Evolutionary conservation across 2,797 vertebrate species (phyloP), one percentile per base, ranked within the genome.

Genomic region (Enteromius treurensis): DNA sequence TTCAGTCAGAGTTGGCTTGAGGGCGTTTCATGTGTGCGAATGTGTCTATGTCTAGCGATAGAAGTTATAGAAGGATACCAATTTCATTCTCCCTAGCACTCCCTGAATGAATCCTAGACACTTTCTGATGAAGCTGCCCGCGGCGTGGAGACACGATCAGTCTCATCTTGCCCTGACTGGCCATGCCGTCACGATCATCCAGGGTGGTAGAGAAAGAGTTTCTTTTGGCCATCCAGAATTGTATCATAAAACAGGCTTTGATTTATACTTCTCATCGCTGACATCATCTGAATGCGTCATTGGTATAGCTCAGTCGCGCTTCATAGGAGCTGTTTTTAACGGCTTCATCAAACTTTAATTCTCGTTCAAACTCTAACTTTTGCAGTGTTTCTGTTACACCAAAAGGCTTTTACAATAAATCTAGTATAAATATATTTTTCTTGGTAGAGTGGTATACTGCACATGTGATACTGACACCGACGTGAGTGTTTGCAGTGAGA

Each of bases 341-440:
- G 68, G 49, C 71, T 34, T 74, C 21, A 76, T 76, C 53, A 76
- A 76, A 76, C 14, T 76, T 76, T 76, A 58, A 76, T 76, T 3
- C 21, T 76, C 2, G 26, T 73, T 76, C n/a, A 40, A 10, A 58
- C 17, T 7, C 29, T 34, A 34, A 14, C 49, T 55, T 34, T 82
- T 78, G 40, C 77, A 89, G 89, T 82, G 76, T 17, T 74, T 26
- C 75, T 68, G 34, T 81, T 78, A 93, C 92, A 92, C 86, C 89
- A 90, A 92, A 94, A 94, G 88, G 90, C 92, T 94, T 94, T 94
- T 92, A 92, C 74, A 34, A 4, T 21, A 80, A 80, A 82, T 23
- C 68, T 55, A 45, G 80, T 83, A 79, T 78, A 58, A 68, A 62
- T 82, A 60, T 67, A n/a, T 40, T 62, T 14, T 62, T 49, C 7